Evolutionary conservation across 2,113 vertebrate genomes (phyloP).

Genomic region (Amblyornis subalaris): DNA sequence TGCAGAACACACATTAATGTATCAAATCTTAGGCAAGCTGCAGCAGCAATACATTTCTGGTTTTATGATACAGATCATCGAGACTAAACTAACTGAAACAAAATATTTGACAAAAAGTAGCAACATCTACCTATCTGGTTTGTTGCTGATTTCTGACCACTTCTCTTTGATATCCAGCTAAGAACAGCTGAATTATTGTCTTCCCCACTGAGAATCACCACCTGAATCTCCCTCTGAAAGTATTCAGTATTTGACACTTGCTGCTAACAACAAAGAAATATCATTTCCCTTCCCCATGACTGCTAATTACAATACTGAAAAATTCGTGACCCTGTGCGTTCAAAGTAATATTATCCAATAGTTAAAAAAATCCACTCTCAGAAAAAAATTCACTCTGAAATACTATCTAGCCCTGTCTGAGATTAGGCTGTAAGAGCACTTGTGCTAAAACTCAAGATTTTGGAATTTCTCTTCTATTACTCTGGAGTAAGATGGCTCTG

Average conservation of each 20-base stretch:
- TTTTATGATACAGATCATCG: slow-evolving; percentile 5
- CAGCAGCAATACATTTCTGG: neutral
- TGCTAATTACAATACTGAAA: neutral
- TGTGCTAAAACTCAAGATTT: neutral
- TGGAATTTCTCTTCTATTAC: neutral
- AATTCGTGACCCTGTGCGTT: neutral
- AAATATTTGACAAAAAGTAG: neutral
- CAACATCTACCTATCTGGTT: neutral
- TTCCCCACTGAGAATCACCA: neutral
- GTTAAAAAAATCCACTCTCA: neutral
- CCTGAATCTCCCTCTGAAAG: neutral
- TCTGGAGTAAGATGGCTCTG: neutral
- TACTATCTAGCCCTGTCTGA: neutral
- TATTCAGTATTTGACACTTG: neutral
- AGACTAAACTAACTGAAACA: slow-evolving; percentile 4
- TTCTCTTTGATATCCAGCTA: neutral
- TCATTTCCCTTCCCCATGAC: neutral
- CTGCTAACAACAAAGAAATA: neutral
- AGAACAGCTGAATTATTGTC: neutral
- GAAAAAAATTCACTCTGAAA: neutral
- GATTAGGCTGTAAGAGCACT: neutral
- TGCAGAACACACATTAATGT: neutral
- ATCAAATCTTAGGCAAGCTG: slow-evolving; percentile 1
- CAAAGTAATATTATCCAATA: neutral
- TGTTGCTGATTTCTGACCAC: slow-evolving; percentile 9